Evolutionary conservation across 2,888 invertebrate species (phyloP).

Genomic region (Cephus nigrinus): DNA sequence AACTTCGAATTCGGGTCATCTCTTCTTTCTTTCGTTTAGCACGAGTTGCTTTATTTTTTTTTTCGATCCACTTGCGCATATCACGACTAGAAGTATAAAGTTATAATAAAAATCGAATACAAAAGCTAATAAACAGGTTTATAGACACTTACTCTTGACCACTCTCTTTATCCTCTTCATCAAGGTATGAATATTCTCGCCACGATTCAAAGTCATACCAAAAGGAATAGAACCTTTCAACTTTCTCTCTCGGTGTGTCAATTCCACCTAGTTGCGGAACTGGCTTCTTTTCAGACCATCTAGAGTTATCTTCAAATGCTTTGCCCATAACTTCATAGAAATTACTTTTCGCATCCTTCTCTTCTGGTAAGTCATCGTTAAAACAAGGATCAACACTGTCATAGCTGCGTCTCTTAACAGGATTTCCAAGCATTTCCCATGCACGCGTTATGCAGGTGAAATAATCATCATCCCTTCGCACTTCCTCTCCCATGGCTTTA

Average conservation of each 20-base stretch:
- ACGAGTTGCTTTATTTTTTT: slow-evolving; percentile 93
- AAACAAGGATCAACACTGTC: slow-evolving; percentile 97
- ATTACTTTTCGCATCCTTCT: slow-evolving; percentile 80
- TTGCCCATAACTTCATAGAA: slow-evolving; percentile 76
- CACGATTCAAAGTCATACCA: slow-evolving; percentile 99
- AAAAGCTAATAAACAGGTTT: slow-evolving; percentile 4
- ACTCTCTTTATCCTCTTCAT: slow-evolving; percentile 98
- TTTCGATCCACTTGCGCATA: slow-evolving; percentile 97
- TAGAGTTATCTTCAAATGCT: slow-evolving; percentile 81
- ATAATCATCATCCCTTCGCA: slow-evolving; percentile 93
- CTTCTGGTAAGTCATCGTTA: slow-evolving; percentile 86
- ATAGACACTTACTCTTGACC: slow-evolving; percentile 78
- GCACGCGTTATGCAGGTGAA: slow-evolving; percentile 99
- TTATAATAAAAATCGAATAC: slow-evolving; percentile 3
- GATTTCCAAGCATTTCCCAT: slow-evolving; percentile 89
- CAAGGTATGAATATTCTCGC: slow-evolving; percentile 98
- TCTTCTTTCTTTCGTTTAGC: slow-evolving; percentile 97
- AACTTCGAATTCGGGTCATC: slow-evolving; percentile 87
- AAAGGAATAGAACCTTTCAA: slow-evolving; percentile 95
- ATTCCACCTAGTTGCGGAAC: slow-evolving; percentile 87
- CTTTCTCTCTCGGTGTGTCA: slow-evolving; percentile 82
- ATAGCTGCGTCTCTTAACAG: slow-evolving; percentile 86
- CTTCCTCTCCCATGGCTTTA: slow-evolving; percentile 88
- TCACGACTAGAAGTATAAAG: slow-evolving; percentile 73
- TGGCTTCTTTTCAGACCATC: slow-evolving; percentile 91